Conservation (phyloP, 1,140 invertebrate genomes). For the Drosophila persimilis region DNA sequence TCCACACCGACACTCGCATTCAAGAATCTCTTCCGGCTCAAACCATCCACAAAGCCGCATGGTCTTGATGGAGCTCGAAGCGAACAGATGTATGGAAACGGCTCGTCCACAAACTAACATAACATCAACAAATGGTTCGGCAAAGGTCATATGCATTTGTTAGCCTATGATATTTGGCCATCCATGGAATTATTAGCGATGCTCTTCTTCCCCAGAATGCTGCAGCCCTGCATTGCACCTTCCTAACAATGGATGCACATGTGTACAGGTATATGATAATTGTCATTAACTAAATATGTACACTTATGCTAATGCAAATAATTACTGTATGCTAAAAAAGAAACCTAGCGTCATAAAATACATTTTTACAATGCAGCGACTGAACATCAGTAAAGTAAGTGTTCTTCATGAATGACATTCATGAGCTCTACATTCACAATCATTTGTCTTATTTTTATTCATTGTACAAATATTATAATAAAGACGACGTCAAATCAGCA, state of each 20-base stretch:
- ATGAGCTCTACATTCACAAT: no score
- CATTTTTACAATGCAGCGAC: constrained; percentile 44
- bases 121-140: neutral
- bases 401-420: no score
- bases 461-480: no score
- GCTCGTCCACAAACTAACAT: constrained; percentile 70
- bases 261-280: constrained; percentile 18
- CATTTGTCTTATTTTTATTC: no score
- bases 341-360: constrained; percentile 37
- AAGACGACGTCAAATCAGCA: no score
- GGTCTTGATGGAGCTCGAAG: no score
- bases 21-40: constrained; percentile 67
- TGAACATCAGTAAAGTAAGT: constrained; percentile 13
- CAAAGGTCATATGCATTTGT: constrained; percentile 20
- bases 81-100: constrained; percentile 42
- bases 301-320: constrained; percentile 19
- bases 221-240: constrained; percentile 65
- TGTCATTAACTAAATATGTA: constrained; percentile 11
- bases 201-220: constrained; percentile 21
- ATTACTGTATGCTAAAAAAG: constrained; percentile 26
- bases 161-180: constrained; percentile 52
- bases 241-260: constrained; percentile 45
- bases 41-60: constrained; percentile 39
- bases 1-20: constrained; percentile 54
- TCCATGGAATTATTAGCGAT: constrained; percentile 54